Evolutionary conservation across 2,113 vertebrate genomes (phyloP), one percentile per base, ranked within the genome.

Genomic region (Cromileptes altivelis): DNA sequence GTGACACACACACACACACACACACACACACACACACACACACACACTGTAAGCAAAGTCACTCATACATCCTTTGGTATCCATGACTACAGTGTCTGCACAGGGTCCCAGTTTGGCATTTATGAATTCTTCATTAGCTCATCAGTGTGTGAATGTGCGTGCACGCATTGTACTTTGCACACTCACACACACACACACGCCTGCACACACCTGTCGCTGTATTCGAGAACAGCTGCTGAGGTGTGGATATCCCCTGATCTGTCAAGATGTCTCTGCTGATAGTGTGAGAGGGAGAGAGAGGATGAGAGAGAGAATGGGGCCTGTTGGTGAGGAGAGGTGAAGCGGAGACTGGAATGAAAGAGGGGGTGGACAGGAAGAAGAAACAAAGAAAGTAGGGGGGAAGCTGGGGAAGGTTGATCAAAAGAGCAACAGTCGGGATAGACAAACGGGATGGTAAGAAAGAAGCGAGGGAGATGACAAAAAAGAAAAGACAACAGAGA

Each of bases 71-170:
- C 80, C 67, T 73, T 82, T 75, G 78, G 93, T 94, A 86, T 89
- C 90, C 89, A 91, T 93, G 91, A 86, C 90, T 76, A 91, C 92
- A 64, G 62, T 67, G 62, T 89, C 88, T 78, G 75, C 75, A 70
- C 57, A 49, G 68, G 78, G 76, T 86, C 79, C 82, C 80, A 70
- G 77, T 76, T 88, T 92, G 89, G 84, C 89, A 90, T 93, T 92
- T 81, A 91, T 93, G 85, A 93, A 90, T 90, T 88, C 88, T 92
- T 93, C 68, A 93, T 92, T 87, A 90, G 81, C 81, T 83, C 75
- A 75, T 87, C 76, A 85, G 74, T 60, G 72, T 47, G 72, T 65
- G 68, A 65, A 4, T 60, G 61, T 17, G 56, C 64, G 64, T 19
- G 71, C 52, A 23, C 15, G 0, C 40, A 64, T 67, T 64, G 47